Evolutionary conservation across 2,113 vertebrate species (phyloP).

Genomic region (Synchiropus splendidus): DNA sequence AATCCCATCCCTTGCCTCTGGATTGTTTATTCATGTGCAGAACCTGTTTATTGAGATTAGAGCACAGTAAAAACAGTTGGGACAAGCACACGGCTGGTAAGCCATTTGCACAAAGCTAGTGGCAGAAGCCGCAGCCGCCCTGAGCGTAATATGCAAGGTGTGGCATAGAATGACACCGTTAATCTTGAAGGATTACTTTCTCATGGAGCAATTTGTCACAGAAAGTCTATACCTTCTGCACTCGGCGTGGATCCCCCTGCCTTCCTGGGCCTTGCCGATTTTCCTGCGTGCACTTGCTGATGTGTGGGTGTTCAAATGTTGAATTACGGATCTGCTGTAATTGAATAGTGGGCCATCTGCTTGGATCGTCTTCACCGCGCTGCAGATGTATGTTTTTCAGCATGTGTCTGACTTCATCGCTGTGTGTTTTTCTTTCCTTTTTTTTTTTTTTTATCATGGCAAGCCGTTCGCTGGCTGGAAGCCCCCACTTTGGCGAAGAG

Average conservation of each 20-base stretch:
- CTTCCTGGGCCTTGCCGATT: constrained; percentile 12
- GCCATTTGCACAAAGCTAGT: constrained; percentile 34
- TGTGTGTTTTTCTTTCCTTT: constrained; percentile 15
- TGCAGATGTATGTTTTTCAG: constrained; percentile 14
- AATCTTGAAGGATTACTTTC: constrained; percentile 59
- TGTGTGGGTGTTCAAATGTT: constrained; percentile 44
- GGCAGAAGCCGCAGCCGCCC: constrained; percentile 31
- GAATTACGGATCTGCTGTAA: constrained; percentile 41
- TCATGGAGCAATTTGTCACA: constrained; percentile 48
- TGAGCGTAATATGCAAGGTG: constrained; percentile 45
- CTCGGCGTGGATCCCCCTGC: constrained; percentile 22
- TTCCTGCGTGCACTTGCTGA: constrained; percentile 22
- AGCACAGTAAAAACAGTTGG: constrained; percentile 29
- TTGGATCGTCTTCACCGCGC: constrained; percentile 35
- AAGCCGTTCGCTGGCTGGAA: too few species aligned
- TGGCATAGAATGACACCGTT: constrained; percentile 51
- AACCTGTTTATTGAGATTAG: constrained; percentile 2
- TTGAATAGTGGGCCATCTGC: constrained; percentile 45
- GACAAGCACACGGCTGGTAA: constrained; percentile 27
- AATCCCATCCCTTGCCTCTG: too few species aligned
- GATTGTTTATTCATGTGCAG: too few species aligned
- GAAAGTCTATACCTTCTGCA: constrained; percentile 40
- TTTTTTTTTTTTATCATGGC: too few species aligned
- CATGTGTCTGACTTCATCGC: constrained; percentile 38
- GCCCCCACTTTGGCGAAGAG: constrained; percentile 42